Evolutionary conservation across 1,140 invertebrate genomes (phyloP).

Genomic region (Kradibia gibbosae): DNA sequence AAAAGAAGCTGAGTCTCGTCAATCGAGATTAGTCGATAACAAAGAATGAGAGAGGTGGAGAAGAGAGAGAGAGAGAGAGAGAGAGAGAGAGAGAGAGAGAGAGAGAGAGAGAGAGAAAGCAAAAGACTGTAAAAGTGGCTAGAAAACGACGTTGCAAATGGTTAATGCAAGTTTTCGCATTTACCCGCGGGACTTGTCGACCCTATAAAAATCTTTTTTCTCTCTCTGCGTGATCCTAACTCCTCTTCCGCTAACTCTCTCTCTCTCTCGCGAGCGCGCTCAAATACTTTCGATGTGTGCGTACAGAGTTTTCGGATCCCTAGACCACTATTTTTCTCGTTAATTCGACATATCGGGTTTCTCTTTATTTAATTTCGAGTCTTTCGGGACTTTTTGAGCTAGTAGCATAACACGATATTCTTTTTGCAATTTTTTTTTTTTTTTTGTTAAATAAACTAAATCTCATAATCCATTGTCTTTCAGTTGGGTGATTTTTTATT

Average conservation of each 20-base stretch:
- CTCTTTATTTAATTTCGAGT: slow-evolving; percentile 51
- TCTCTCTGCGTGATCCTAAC: no score
- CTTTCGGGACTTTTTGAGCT: slow-evolving; percentile 22
- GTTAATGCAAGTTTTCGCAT: slow-evolving; percentile 49
- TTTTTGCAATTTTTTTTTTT: neutral
- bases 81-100: neutral
- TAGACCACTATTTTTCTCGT: slow-evolving; percentile 47
- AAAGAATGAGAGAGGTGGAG: neutral
- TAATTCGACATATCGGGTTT: slow-evolving; percentile 52
- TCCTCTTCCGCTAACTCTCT: neutral
- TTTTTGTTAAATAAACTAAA: slow-evolving; percentile 22
- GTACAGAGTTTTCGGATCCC: neutral
- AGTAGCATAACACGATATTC: neutral
- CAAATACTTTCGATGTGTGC: neutral
- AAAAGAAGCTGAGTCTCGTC: slow-evolving; percentile 11
- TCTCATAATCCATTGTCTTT: slow-evolving; percentile 26
- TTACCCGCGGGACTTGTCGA: slow-evolving; percentile 35
- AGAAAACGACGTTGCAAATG: slow-evolving; percentile 41
- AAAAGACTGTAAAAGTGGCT: slow-evolving; percentile 17
- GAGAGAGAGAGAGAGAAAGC: neutral
- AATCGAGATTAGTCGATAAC: slow-evolving; percentile 43
- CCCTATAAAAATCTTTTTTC: slow-evolving; percentile 12
- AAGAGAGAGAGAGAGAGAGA: neutral
- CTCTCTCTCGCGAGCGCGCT: neutral
- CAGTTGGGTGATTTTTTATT: slow-evolving; percentile 1